Conservation (phyloP, 2,113 vertebrate genomes). For the Labrus mixtus region DNA sequence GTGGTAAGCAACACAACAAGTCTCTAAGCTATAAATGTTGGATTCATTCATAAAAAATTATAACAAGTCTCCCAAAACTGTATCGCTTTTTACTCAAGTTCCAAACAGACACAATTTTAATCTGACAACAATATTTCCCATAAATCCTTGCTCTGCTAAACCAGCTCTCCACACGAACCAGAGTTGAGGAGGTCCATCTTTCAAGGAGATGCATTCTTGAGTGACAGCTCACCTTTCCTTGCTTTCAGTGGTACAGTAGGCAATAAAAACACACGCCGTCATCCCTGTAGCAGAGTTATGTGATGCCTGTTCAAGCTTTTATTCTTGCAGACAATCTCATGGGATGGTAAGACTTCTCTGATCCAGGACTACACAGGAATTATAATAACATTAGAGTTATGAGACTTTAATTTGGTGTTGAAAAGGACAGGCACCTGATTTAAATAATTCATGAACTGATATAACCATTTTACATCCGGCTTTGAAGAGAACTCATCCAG, state of each 20-base stretch:
- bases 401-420: constrained; percentile 24
- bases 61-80: neutral
- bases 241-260: constrained; percentile 58
- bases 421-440: constrained; percentile 17
- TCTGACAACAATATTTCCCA: neutral
- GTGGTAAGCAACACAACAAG: constrained; percentile 3
- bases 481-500: constrained; percentile 17
- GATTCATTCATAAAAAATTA: neutral
- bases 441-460: constrained; percentile 17
- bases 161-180: constrained; percentile 8
- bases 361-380: constrained; percentile 17
- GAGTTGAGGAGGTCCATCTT: constrained; percentile 45
- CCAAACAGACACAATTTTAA: neutral
- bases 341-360: constrained; percentile 36
- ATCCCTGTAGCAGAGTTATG: constrained; percentile 47
- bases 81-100: neutral
- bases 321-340: constrained; percentile 14
- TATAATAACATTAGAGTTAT: constrained; percentile 34
- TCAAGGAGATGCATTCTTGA: constrained; percentile 70
- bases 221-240: constrained; percentile 71
- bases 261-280: constrained; percentile 51
- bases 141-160: constrained; percentile 22
- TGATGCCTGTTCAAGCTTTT: constrained; percentile 26
- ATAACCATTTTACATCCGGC: neutral
- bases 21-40: neutral